phyloP scores from a whole-genome alignment of 2,888 invertebrate genomes.

The Balanococcus diminutus region DNA sequence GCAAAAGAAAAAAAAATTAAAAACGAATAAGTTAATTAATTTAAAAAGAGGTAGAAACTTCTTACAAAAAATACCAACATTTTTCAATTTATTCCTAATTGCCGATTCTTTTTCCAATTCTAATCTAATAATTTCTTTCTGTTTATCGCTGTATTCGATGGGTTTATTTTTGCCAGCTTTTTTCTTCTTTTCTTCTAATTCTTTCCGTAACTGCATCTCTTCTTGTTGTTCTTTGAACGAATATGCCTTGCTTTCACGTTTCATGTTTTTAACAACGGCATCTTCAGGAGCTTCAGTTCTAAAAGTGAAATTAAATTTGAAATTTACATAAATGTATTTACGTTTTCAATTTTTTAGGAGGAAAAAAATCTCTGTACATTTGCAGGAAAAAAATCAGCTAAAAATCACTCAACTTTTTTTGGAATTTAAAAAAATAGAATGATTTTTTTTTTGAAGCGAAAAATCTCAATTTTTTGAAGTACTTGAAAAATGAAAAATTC shows the following conservation, averaged over 20 bases:
- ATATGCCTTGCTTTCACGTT: slow-evolving; percentile 94
- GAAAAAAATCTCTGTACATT: too few relatives aligned
- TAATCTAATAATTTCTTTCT: slow-evolving; percentile 83
- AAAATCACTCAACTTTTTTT: too few relatives aligned
- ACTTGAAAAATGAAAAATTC: too few relatives aligned
- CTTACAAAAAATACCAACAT: background rate
- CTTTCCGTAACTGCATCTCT: slow-evolving; percentile 88
- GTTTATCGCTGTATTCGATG: slow-evolving; percentile 80
- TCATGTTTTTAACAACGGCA: slow-evolving; percentile 74
- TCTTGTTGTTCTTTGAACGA: slow-evolving; percentile 96
- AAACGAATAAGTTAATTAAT: slow-evolving; percentile 24
- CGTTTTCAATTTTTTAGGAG: too few relatives aligned
- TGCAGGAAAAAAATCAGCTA: too few relatives aligned
- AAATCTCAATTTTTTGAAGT: too few relatives aligned
- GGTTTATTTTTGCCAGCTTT: slow-evolving; percentile 79
- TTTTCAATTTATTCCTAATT: slow-evolving; percentile 71
- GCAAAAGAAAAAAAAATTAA: too few relatives aligned
- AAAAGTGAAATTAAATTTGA: background rate
- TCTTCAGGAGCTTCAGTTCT: slow-evolving; percentile 40
- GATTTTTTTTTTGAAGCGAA: too few relatives aligned
- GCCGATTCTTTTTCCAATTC: slow-evolving; percentile 79
- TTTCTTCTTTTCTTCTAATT: slow-evolving; percentile 86
- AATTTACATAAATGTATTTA: background rate
- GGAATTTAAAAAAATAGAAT: too few relatives aligned
- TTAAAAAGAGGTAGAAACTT: background rate